Base-by-base conservation (phyloP, 2,797 vertebrate species). In the Melanotaenia boesemani region DNA sequence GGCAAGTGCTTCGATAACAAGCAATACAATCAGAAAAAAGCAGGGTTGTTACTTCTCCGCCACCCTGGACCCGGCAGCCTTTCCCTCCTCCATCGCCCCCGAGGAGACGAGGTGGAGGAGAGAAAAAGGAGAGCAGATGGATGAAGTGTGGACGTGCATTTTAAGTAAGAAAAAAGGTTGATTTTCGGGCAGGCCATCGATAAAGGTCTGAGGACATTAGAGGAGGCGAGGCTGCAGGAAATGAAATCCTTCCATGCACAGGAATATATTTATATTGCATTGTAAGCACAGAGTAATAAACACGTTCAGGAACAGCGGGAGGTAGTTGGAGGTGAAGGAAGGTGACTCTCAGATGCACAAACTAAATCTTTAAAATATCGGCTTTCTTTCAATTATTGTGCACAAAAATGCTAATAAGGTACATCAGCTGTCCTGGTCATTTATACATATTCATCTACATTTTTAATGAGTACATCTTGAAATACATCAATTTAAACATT, bases 1-100 rank as follows among this genome's bases (percentile, higher is more conserved):
- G 93, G 76, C 81, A 78, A 83, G 83, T 79, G 88, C 81, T 81
- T 91, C 90, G 83, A 89, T 93, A 95, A 92, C 94, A 95, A 94
- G 93, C 90, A 91, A 91, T 91, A 89, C 89, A 93, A 93, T 92
- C 90, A 89, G 89, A 36, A 36, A 44, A 85, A 89, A 79, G 82
- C 22, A 7, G 5, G 70, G 32, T 91, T 88, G 82, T 88, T 70
- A 86, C 85, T 65, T 37, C 72, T 85, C 87, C 76, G 67, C 77
- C 89, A 72, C 0, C 6, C 77, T 69, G 88, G 79, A 86, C 85
- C 78, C 86, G 15, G 74, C 64, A 0, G 66, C 68, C 81, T 79
- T 79, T 78, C 83, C 81, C 87, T 84, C 86, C 28, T 28, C 93
- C 91, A 92, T 93, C 90, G 92, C 81, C 78, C 79, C 81, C 50